Conservation (phyloP, 1,140 invertebrate genomes). For the Drosophila busckii region DNA sequence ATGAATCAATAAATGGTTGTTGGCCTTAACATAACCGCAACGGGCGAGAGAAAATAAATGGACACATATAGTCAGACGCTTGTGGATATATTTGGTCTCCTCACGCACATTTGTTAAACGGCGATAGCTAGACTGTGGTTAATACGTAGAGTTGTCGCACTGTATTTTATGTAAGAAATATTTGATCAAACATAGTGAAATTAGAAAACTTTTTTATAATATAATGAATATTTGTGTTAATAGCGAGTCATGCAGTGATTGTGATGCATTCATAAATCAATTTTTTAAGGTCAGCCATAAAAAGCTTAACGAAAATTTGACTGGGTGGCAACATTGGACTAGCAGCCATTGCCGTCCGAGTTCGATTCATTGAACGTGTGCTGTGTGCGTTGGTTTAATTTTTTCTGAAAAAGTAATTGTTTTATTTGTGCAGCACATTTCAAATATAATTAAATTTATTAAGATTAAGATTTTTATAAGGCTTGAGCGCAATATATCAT, state of each 20-base stretch:
- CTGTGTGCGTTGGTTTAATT: slow-evolving; percentile 23
- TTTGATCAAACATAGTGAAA: not conserved
- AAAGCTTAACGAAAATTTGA: not conserved
- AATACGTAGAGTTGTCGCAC: slow-evolving; percentile 48
- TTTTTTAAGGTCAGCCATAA: not conserved
- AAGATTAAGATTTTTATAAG: no score
- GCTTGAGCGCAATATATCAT: no score
- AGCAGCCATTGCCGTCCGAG: slow-evolving; percentile 50
- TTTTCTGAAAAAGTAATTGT: slow-evolving; percentile 35
- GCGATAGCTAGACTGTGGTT: slow-evolving; percentile 8
- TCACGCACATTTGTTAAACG: slow-evolving; percentile 10
- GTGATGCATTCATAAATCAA: not conserved
- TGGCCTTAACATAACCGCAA: no score
- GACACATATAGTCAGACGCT: slow-evolving; percentile 20
- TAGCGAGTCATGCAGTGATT: not conserved
- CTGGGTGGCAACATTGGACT: slow-evolving; percentile 48
- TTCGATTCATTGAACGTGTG: slow-evolving; percentile 40
- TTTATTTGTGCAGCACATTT: no score
- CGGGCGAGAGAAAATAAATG: no score
- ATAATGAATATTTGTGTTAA: not conserved
- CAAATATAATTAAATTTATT: not conserved
- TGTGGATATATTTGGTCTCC: slow-evolving; percentile 1
- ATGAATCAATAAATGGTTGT: no score
- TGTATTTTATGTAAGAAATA: slow-evolving; percentile 55
- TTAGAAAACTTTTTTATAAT: not conserved